Percentiles rank a stretch among this genome's conserved stretches.
Conservation (phyloP, 2,113 vertebrate genomes). For the Protomyctophum bolini region DNA sequence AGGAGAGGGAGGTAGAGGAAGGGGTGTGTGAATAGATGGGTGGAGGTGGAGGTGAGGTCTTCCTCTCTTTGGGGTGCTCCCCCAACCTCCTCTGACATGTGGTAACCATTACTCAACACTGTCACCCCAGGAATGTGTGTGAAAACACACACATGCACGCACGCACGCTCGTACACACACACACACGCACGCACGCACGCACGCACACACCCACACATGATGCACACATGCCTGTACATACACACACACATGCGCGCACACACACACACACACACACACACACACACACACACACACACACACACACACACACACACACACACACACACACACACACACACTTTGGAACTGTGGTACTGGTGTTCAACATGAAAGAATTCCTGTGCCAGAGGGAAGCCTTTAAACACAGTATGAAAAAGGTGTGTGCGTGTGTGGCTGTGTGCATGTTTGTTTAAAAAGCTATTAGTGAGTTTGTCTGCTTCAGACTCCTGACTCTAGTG, state of each 20-base stretch:
- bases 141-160: slow-evolving; percentile 9
- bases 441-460: too few species aligned
- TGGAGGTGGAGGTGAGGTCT: not conserved
- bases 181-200: not conserved
- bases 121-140: slow-evolving; percentile 58
- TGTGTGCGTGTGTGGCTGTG: not conserved
- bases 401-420: slow-evolving; percentile 48
- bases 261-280: not conserved
- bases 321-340: slow-evolving; percentile 28
- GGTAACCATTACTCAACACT: slow-evolving; percentile 58
- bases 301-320: slow-evolving; percentile 21
- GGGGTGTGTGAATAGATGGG: not conserved
- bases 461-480: not conserved
- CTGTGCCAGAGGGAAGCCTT: slow-evolving; percentile 41
- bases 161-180: not conserved
- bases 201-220: not conserved
- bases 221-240: not conserved
- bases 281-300: slow-evolving; percentile 6
- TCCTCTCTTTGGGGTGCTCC: slow-evolving; percentile 25
- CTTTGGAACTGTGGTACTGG: slow-evolving; percentile 1
- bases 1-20: slow-evolving; percentile 1
- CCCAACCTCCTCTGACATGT: slow-evolving; percentile 38
- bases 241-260: too few species aligned
- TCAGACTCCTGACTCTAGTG: slow-evolving; percentile 5
- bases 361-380: slow-evolving; percentile 54